Base-by-base conservation (phyloP, 1,140 invertebrate genomes). In the Matsumurasca onukii region DNA sequence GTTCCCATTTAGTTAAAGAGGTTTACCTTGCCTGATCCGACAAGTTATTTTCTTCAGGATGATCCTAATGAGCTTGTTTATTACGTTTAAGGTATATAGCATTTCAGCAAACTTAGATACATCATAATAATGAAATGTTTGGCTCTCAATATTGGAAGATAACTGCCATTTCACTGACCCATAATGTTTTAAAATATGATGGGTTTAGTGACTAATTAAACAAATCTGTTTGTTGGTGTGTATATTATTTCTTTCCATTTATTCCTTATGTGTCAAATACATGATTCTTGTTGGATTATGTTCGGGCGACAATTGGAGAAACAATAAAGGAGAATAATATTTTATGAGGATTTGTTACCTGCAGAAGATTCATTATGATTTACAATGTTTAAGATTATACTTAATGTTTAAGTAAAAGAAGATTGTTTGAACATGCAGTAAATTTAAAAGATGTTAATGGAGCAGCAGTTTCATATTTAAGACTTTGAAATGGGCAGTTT, bases 51-150 rank as follows among this genome's bases (percentile, higher is more conserved):
- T 63, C 39, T 34, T 45, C 39, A n/a, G 2, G 61, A 63, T 24
- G 34, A 63, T 24, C 61, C 61, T 5, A 63, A 63, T 63, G 61
- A 63, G 24, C 17, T 63, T 31, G 30, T 31, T 2, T 29, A 63
- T 45, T n/a, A n/a, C 2, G 61, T 2, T 27, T 63, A 34, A n/a
- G 61, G 9, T 9, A n/a, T 3, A 20, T 63, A 34, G 61, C 29
- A 12, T 63, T 31, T 34, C 30, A 63, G 17, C 3, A 63, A 5
- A 9, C 61, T 31, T 29, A 31, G 13, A 63, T 27, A 63, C 29
- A n/a, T 29, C 61, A 63, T 27, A 22, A 2, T 2, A 34, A 63
- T 31, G 61, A 63, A 24, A 63, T 63, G n/a, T n/a, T n/a, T n/a
- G n/a, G 2, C 22, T n/a, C 17, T 31, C 61, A 1, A 45, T 63